Conservation (phyloP, 1,140 invertebrate genomes). For the Cydia fagiglandana region DNA sequence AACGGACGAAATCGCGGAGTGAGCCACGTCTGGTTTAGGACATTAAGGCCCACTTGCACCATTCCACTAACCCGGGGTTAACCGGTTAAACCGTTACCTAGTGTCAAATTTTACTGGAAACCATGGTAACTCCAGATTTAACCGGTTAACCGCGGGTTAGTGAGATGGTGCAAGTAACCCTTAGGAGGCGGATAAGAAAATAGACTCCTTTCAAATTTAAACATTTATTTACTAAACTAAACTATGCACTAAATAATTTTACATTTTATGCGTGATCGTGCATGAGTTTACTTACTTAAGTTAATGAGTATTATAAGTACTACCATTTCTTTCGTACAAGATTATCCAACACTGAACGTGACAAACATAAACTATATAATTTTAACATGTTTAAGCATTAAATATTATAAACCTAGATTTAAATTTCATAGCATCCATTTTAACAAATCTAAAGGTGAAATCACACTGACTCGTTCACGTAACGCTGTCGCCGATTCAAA, state of each 20-base stretch:
- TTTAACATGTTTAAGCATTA: conserved; percentile 40
- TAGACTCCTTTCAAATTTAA: neutral
- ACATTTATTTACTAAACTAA: neutral
- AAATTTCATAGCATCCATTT: neutral
- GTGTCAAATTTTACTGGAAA: too few species aligned
- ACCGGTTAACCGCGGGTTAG: too few species aligned
- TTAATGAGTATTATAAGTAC: conserved; percentile 75
- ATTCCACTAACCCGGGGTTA: too few species aligned
- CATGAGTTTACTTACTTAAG: conserved; percentile 57
- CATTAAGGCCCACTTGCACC: too few species aligned
- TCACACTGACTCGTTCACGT: too few species aligned
- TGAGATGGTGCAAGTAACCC: too few species aligned
- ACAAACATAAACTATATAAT: conserved; percentile 51
- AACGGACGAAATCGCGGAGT: too few species aligned
- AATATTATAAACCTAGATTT: neutral
- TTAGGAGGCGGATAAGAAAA: neutral
- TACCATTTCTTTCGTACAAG: conserved; percentile 46
- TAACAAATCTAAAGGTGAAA: neutral
- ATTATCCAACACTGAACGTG: conserved; percentile 63
- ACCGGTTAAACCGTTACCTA: too few species aligned
- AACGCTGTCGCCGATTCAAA: too few species aligned
- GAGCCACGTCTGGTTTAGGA: too few species aligned
- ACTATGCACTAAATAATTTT: conserved; percentile 38
- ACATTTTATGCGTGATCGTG: conserved; percentile 55
- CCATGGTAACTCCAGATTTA: too few species aligned